Conservation (phyloP, 2,113 vertebrate genomes). For the Albula goreensis region DNA sequence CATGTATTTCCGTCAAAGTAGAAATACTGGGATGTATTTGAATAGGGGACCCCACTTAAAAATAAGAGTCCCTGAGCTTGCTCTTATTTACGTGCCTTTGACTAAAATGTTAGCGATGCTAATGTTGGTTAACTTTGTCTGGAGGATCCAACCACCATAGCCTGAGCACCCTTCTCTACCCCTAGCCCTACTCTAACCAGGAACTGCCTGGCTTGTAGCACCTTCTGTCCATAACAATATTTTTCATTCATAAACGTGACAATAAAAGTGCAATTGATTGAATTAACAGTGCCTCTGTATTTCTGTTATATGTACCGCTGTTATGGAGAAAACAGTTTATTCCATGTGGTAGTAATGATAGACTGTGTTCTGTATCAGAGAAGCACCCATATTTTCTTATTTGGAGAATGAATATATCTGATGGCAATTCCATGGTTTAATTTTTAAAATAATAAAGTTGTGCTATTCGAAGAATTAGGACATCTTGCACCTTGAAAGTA, state of each 20-base stretch:
- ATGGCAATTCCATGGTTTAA: background rate
- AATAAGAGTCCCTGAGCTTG: background rate
- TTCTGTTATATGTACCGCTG: background rate
- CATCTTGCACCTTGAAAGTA: slow-evolving; percentile 25
- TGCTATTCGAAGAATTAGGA: slow-evolving; percentile 31
- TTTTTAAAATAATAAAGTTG: slow-evolving; percentile 27
- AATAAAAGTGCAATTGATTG: background rate
- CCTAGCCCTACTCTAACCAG: too few relatives aligned
- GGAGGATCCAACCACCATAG: too few relatives aligned
- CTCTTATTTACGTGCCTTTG: too few relatives aligned
- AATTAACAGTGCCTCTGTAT: background rate
- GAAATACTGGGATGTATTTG: slow-evolving; percentile 25
- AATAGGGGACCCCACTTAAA: slow-evolving; percentile 1
- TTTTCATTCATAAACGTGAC: too few relatives aligned
- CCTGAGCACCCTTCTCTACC: background rate
- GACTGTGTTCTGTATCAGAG: background rate
- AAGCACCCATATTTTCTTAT: too few relatives aligned
- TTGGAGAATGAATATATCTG: background rate
- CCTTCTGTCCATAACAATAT: too few relatives aligned
- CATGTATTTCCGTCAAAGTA: slow-evolving; percentile 40
- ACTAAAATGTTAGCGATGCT: too few relatives aligned
- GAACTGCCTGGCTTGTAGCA: too few relatives aligned
- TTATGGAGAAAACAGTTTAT: background rate
- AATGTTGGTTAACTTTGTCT: too few relatives aligned
- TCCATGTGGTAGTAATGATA: background rate